These are phyloP conservation scores for Salticus scenicus DNA, from an alignment of 2,888 invertebrate genomes.

Conservation along the genomic window DNA sequence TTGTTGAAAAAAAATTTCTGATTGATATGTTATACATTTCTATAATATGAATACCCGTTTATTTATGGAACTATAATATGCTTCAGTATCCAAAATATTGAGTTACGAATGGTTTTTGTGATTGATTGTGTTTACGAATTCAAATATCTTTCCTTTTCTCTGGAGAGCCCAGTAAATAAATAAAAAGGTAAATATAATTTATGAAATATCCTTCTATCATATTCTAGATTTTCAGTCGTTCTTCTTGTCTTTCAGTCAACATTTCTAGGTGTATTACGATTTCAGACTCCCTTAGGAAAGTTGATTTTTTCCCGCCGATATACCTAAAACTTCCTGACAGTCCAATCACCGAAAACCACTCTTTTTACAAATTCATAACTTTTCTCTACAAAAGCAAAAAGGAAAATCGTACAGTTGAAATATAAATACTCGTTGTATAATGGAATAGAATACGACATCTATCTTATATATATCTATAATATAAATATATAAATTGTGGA, in stretches of 20 bases:
- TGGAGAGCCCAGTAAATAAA: background rate
- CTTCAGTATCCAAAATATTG: no score
- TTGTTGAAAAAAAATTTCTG: no score
- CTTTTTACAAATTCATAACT: conserved; percentile 62
- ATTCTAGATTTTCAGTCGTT: background rate
- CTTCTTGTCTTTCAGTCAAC: background rate
- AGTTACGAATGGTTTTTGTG: background rate
- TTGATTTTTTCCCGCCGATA: conserved; percentile 15
- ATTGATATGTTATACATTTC: no score
- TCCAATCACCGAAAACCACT: conserved; percentile 36
- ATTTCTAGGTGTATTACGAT: conserved; percentile 36
- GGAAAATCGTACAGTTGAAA: conserved; percentile 41
- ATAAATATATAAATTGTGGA: conserved; percentile 49
- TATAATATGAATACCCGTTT: no score
- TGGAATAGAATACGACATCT: conserved; percentile 56
- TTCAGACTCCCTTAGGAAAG: conserved; percentile 28
- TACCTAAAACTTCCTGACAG: conserved; percentile 45
- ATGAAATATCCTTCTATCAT: background rate
- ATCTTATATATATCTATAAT: conserved; percentile 36
- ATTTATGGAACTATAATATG: no score
- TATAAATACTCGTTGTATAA: conserved; percentile 65
- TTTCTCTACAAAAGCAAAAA: conserved; percentile 14
- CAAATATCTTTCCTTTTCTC: no score
- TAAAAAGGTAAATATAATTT: background rate
- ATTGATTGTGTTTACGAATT: background rate